Evolutionary conservation across 2,797 vertebrate species (phyloP).

Genomic region (Mormyrops boulengeri): DNA sequence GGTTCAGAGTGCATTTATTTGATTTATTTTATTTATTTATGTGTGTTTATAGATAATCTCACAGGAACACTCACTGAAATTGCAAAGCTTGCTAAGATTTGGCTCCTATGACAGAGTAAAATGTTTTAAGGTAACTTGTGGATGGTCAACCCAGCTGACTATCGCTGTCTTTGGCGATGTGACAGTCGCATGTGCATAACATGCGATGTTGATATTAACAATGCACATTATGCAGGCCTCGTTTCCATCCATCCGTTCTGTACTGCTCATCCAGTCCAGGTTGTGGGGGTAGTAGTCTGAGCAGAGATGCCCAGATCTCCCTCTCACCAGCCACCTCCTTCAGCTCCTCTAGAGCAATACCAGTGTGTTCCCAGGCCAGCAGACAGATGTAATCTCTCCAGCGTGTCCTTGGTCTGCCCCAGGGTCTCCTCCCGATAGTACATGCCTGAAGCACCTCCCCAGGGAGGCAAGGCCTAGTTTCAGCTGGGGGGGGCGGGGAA

Average conservation of each 20-base stretch:
- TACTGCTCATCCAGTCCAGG: background rate
- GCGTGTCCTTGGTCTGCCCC: background rate
- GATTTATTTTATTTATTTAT: background rate
- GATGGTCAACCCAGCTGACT: background rate
- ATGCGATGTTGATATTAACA: background rate
- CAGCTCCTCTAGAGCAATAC: background rate
- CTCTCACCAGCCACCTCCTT: background rate
- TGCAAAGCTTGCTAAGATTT: background rate
- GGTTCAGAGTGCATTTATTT: background rate
- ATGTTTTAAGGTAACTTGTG: background rate
- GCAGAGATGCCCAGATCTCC: background rate
- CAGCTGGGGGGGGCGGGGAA: background rate
- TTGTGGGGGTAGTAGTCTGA: background rate
- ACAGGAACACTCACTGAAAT: background rate
- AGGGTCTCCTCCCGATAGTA: background rate
- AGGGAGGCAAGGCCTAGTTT: background rate
- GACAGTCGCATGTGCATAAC: background rate
- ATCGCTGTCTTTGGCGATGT: background rate
- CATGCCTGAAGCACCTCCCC: background rate
- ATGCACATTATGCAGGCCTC: background rate
- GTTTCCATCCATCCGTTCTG: background rate
- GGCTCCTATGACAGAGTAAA: background rate
- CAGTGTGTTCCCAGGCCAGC: background rate
- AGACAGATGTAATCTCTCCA: background rate
- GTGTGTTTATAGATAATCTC: background rate